Evolutionary conservation across 2,888 invertebrate genomes (phyloP).

Genomic region (Cosmorhoe ocellata): DNA sequence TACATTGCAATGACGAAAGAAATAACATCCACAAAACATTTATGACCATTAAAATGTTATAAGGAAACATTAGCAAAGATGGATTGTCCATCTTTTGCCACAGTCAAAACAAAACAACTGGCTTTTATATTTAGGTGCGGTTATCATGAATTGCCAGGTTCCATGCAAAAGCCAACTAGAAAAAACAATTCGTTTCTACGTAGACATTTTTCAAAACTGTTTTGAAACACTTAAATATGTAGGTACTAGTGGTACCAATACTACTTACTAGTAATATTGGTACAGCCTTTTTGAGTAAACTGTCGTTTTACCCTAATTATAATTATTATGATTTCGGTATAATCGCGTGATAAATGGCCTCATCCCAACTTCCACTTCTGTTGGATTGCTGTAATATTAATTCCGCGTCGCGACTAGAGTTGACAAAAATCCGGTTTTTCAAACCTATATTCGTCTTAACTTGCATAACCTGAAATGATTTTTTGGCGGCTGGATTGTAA

Average conservation of each 20-base stretch:
- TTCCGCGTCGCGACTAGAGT: constrained; percentile 33
- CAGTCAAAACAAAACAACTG: constrained; percentile 1
- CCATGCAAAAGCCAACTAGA: no score
- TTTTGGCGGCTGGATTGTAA: no score
- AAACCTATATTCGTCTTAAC: neutral
- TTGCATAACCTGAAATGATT: no score
- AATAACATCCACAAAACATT: constrained; percentile 41
- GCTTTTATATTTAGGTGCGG: neutral
- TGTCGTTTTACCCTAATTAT: constrained; percentile 64
- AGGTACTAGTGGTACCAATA: no score
- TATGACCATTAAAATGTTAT: constrained; percentile 68
- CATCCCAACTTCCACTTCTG: constrained; percentile 54
- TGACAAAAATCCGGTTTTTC: neutral
- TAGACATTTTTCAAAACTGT: no score
- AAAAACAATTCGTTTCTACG: no score
- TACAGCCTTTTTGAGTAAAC: neutral
- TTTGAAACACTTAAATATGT: no score
- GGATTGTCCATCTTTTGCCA: constrained; percentile 48
- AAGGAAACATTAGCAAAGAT: constrained; percentile 65
- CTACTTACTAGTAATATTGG: neutral
- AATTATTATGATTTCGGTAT: constrained; percentile 65
- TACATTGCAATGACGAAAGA: constrained; percentile 37
- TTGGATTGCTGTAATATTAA: constrained; percentile 52
- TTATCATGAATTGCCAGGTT: no score
- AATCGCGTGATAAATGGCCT: constrained; percentile 67